phyloP scores from a whole-genome alignment of 2,888 invertebrate genomes.

The Halictus ligatus region DNA sequence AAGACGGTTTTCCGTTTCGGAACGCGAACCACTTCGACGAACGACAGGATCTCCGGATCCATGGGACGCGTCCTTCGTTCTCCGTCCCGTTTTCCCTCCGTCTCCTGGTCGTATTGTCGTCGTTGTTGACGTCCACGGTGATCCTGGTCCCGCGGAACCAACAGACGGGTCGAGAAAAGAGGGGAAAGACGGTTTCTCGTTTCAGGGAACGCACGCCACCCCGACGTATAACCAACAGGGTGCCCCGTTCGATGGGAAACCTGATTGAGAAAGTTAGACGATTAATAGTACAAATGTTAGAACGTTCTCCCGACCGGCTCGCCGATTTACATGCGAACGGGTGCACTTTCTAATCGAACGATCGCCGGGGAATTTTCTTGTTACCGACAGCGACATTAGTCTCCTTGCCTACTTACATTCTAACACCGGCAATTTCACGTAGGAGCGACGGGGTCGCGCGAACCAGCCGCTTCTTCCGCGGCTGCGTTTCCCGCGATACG shows the following conservation, averaged over 20 bases:
- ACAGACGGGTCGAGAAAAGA: not conserved
- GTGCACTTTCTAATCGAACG: constrained; percentile 70
- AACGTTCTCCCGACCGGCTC: constrained; percentile 28
- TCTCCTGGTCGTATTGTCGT: too few relatives aligned
- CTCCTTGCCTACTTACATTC: constrained; percentile 72
- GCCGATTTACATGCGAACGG: constrained; percentile 52
- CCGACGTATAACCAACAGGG: not conserved
- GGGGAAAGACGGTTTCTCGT: not conserved
- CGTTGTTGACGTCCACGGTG: too few relatives aligned
- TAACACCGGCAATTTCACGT: constrained; percentile 58
- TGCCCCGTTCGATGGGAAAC: not conserved
- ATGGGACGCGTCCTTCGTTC: not conserved
- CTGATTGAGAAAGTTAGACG: constrained; percentile 43
- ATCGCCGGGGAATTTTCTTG: constrained; percentile 63
- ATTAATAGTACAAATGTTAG: constrained; percentile 50
- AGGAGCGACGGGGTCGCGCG: constrained; percentile 8
- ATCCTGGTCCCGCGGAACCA: too few relatives aligned
- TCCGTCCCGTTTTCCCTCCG: not conserved
- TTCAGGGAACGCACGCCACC: not conserved
- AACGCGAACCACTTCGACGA: not conserved
- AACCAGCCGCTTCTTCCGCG: not conserved
- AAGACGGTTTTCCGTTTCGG: not conserved
- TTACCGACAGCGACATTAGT: constrained; percentile 71
- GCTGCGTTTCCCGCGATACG: not conserved
- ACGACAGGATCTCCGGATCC: not conserved